These are phyloP conservation scores for Ictalurus furcatus DNA, from an alignment of 2,113 vertebrate genomes.

Conservation along the genomic window DNA sequence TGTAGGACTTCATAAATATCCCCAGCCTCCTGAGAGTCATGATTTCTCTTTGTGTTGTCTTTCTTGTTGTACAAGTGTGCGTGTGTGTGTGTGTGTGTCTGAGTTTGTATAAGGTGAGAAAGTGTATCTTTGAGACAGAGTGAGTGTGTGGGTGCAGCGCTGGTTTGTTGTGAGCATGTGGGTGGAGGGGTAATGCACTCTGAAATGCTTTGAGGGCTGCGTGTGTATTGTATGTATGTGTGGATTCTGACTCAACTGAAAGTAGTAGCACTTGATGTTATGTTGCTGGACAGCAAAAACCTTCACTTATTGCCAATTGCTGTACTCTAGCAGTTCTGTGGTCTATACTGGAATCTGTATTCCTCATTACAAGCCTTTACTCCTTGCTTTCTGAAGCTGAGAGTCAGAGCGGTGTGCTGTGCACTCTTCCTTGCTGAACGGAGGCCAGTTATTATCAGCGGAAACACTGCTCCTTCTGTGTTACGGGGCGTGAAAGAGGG, in stretches of 20 bases:
- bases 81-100: neutral
- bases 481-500: conserved; percentile 27
- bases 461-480: conserved; percentile 30
- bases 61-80: conserved; percentile 25
- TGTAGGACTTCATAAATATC: conserved; percentile 41
- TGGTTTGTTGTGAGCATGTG: conserved; percentile 50
- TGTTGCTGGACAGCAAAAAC: neutral
- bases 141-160: conserved; percentile 44
- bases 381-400: neutral
- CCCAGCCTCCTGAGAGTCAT: conserved; percentile 10
- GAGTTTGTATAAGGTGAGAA: conserved; percentile 34
- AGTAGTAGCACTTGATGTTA: neutral
- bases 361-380: conserved; percentile 1
- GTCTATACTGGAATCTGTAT: conserved; percentile 10
- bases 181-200: conserved; percentile 52
- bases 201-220: conserved; percentile 29
- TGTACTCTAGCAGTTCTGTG: neutral
- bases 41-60: conserved; percentile 22
- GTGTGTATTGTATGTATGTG: conserved; percentile 40
- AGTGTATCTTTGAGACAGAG: conserved; percentile 49
- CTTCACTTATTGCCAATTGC: conserved; percentile 7
- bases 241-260: conserved; percentile 15
- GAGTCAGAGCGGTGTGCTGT: neutral
- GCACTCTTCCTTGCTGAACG: conserved; percentile 4
- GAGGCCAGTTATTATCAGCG: conserved; percentile 42